A percentile compares a stretch with the other conserved stretches of the same genome.
These are phyloP conservation scores for Sapajus apella DNA, from an alignment of 2,113 vertebrate species.

Conservation along the genomic window DNA sequence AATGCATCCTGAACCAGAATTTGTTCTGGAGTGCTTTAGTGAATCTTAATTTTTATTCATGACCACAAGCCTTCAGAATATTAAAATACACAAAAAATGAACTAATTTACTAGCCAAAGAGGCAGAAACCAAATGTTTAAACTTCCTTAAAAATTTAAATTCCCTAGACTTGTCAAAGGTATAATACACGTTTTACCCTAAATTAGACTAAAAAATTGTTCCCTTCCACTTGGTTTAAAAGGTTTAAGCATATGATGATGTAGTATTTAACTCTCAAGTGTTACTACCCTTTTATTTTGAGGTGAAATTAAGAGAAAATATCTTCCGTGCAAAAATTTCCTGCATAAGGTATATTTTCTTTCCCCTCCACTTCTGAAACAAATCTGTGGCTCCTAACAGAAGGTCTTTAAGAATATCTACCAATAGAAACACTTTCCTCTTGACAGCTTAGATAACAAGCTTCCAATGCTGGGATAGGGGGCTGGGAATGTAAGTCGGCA, in stretches of 20 bases:
- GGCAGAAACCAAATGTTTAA: constrained; percentile 17
- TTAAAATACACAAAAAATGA: background rate
- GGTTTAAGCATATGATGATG: background rate
- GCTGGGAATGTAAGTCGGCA: background rate
- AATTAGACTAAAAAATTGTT: background rate
- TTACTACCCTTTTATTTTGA: background rate
- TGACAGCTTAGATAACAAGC: background rate
- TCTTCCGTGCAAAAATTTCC: background rate
- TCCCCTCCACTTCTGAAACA: background rate
- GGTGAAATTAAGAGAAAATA: constrained; percentile 29
- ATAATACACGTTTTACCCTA: background rate
- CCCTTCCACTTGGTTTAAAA: background rate
- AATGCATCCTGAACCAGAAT: background rate
- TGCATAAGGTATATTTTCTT: background rate
- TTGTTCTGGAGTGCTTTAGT: background rate
- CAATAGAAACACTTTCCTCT: background rate
- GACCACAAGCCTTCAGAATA: background rate
- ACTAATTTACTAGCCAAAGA: background rate
- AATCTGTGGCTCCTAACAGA: background rate
- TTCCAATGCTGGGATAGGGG: background rate
- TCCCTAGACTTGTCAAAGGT: background rate
- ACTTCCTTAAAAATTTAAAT: background rate
- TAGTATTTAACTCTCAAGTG: background rate
- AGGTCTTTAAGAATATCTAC: background rate
- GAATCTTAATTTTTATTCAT: background rate